Percentiles rank a stretch among this genome's conserved stretches.
phyloP scores from a whole-genome alignment of 2,888 invertebrate species.

The Seira ritae region DNA sequence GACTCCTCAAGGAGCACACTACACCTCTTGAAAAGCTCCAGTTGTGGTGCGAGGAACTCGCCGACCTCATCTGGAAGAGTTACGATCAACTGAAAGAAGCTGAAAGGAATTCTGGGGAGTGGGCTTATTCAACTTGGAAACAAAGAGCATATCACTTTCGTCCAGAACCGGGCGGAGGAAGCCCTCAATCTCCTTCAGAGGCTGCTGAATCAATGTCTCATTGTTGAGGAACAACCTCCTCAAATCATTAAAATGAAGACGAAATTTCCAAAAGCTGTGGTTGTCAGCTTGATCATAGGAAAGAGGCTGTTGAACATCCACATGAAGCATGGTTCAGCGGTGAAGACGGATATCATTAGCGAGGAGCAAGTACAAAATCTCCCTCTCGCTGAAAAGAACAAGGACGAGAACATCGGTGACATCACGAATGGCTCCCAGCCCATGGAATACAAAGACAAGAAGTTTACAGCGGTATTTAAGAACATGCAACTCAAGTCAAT shows the following conservation, averaged over 20 bases:
- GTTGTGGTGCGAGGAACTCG: constrained; percentile 56
- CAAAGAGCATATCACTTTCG: constrained; percentile 37
- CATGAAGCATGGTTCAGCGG: constrained; percentile 39
- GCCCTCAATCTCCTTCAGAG: constrained; percentile 29
- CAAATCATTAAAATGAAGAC: constrained; percentile 61
- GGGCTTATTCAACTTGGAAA: constrained; percentile 39
- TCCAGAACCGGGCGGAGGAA: constrained; percentile 44
- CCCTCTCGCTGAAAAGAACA: not conserved
- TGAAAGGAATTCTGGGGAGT: constrained; percentile 40
- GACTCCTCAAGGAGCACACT: constrained; percentile 8
- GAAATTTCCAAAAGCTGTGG: constrained; percentile 59
- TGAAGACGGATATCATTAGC: constrained; percentile 50
- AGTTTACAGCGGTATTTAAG: constrained; percentile 46
- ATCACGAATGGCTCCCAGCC: constrained; percentile 41
- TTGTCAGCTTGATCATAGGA: constrained; percentile 59
- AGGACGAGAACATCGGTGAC: constrained; percentile 40
- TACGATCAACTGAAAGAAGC: constrained; percentile 57
- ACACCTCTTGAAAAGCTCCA: constrained; percentile 51
- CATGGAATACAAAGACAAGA: constrained; percentile 53
- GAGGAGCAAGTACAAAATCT: constrained; percentile 57
- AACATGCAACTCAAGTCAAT: constrained; percentile 61
- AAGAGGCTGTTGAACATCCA: constrained; percentile 53
- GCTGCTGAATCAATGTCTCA: constrained; percentile 48
- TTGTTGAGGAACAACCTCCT: constrained; percentile 66
- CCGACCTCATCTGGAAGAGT: constrained; percentile 55